Conservation (phyloP, 2,888 invertebrate genomes). For the Oxycera nigricornis region DNA sequence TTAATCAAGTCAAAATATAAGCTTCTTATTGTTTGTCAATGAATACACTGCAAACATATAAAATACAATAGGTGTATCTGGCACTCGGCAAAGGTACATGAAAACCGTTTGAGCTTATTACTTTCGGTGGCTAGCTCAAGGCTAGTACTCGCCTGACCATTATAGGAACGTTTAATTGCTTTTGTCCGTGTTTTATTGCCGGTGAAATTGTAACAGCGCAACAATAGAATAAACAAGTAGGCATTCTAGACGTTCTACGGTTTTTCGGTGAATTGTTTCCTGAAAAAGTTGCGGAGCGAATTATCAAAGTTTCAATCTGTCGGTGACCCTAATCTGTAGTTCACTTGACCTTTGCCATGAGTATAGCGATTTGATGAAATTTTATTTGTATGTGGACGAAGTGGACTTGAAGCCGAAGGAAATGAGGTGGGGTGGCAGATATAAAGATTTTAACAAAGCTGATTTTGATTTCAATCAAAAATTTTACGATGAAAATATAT, state of each 20-base stretch:
- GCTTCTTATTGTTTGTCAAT: no score
- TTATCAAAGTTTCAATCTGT: background rate
- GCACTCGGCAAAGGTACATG: no score
- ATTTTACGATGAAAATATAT: background rate
- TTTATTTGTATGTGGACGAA: no score
- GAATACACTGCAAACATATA: no score
- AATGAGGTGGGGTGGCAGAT: background rate
- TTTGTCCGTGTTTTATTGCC: constrained; percentile 19
- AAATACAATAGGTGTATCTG: no score
- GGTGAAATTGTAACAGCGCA: constrained; percentile 15
- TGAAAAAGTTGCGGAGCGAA: background rate
- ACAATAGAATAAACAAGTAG: constrained; percentile 25
- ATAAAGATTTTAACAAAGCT: background rate
- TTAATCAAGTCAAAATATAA: no score
- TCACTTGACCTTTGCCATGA: no score
- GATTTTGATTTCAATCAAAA: background rate
- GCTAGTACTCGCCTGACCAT: background rate
- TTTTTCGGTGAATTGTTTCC: background rate
- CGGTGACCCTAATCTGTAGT: no score
- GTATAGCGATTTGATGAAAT: no score
- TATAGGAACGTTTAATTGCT: constrained; percentile 26
- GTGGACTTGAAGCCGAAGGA: background rate
- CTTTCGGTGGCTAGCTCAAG: no score
- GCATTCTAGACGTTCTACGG: background rate
- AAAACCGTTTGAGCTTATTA: no score